Evolutionary conservation across 1,140 invertebrate species (phyloP).

Genomic region (Procambarus virginalis): DNA sequence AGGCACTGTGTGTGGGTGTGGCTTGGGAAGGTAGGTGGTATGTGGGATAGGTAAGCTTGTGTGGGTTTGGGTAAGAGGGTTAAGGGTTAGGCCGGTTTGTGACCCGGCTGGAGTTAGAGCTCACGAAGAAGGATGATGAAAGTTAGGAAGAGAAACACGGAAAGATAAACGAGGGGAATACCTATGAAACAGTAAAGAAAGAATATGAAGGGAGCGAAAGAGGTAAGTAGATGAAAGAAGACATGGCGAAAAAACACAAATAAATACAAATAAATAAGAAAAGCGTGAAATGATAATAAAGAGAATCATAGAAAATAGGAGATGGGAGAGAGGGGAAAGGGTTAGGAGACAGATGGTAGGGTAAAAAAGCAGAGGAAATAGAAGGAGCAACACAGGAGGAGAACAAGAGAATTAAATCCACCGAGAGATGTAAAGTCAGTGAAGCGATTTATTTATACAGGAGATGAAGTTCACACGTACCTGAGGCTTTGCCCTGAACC

Average conservation of each 20-base stretch:
- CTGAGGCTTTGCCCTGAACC: neutral
- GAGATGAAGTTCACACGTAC: constrained; percentile 1
- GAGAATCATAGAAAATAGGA: neutral
- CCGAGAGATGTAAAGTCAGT: neutral
- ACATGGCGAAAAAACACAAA: neutral
- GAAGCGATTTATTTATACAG: constrained; percentile 8
- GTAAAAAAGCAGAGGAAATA: neutral
- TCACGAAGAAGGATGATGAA: too few species aligned
- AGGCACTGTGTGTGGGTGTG: too few species aligned
- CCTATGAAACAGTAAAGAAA: too few species aligned
- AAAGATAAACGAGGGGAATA: too few species aligned
- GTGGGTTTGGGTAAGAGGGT: too few species aligned
- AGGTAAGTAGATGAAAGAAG: neutral
- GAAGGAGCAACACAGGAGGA: neutral
- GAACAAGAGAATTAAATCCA: constrained; percentile 4
- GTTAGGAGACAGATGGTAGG: neutral
- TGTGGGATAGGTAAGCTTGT: too few species aligned
- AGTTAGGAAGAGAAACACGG: too few species aligned
- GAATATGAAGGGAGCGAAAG: neutral
- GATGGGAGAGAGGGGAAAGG: neutral
- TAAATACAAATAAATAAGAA: neutral
- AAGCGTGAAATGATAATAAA: neutral
- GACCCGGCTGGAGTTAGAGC: too few species aligned
- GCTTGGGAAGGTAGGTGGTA: too few species aligned
- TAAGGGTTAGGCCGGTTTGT: too few species aligned